Evolutionary conservation across 1,140 invertebrate species (phyloP).

Genomic region (Maconellicoccus hirsutus): DNA sequence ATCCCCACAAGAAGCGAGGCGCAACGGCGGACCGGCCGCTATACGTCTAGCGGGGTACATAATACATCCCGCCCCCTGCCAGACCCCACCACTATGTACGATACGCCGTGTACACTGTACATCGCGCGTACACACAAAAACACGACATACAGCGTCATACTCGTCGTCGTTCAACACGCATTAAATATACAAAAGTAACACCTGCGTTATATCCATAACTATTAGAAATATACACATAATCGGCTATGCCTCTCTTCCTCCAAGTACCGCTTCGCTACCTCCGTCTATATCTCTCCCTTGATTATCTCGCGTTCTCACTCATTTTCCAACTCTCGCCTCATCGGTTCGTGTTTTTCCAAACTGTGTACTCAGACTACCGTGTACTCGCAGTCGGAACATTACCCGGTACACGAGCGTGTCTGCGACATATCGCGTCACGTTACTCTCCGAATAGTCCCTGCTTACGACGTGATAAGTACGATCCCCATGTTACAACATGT

Average conservation of each 20-base stretch:
- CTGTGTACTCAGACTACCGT: too few species aligned
- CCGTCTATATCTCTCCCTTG: neutral
- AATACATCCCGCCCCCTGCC: neutral
- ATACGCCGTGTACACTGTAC: too few species aligned
- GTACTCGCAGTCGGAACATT: too few species aligned
- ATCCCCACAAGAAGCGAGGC: too few species aligned
- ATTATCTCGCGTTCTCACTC: neutral
- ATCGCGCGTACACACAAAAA: neutral
- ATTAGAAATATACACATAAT: slow-evolving; percentile 6
- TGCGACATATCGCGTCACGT: too few species aligned
- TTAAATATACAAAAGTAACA: slow-evolving; percentile 10
- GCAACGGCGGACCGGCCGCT: neutral
- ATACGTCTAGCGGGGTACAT: neutral
- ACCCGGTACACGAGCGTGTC: too few species aligned
- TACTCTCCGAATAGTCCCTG: too few species aligned
- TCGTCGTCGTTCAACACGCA: slow-evolving; percentile 6
- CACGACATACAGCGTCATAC: neutral
- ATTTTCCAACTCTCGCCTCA: too few species aligned
- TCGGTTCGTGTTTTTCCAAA: too few species aligned
- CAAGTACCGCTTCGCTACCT: neutral
- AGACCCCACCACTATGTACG: neutral
- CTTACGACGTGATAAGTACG: too few species aligned
- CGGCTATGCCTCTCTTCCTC: neutral
- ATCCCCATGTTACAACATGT: too few species aligned
- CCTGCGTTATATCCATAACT: slow-evolving; percentile 3